phyloP scores from a whole-genome alignment of 1,140 invertebrate genomes.

The Mya arenaria region DNA sequence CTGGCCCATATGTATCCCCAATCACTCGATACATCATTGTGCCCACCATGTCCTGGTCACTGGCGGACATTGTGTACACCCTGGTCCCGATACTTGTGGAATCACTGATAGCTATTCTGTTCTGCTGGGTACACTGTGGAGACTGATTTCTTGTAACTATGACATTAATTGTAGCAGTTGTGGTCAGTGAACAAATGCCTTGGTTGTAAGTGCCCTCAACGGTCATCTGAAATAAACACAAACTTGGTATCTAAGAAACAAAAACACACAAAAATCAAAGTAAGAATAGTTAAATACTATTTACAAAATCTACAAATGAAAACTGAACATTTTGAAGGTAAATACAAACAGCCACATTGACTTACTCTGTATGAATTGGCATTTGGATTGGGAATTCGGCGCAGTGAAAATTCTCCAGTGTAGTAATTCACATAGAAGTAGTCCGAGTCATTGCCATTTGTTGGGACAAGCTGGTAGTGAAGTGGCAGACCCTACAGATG shows the following conservation, averaged over 20 bases:
- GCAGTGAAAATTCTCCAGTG: constrained; percentile 19
- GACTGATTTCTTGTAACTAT: constrained; percentile 53
- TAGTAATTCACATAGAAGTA: constrained; percentile 37
- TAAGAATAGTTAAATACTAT: too few species aligned
- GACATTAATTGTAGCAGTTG: constrained; percentile 58
- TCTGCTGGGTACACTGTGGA: constrained; percentile 53
- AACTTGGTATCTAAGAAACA: too few species aligned
- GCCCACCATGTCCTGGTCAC: constrained; percentile 53
- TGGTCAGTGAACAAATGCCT: constrained; percentile 20
- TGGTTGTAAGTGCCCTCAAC: constrained; percentile 62
- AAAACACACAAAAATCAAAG: too few species aligned
- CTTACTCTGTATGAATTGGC: constrained; percentile 36
- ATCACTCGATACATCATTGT: constrained; percentile 56
- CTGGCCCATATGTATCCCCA: constrained; percentile 64
- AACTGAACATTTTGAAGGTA: too few species aligned
- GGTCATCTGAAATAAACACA: constrained; percentile 43
- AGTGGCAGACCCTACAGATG: too few species aligned
- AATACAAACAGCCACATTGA: too few species aligned
- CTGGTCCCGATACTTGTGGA: constrained; percentile 17
- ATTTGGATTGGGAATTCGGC: constrained; percentile 7
- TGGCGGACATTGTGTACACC: constrained; percentile 54
- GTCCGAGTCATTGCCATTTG: background rate
- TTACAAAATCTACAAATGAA: too few species aligned
- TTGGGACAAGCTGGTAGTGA: too few species aligned
- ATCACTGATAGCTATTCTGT: constrained; percentile 49